Conservation (phyloP, 2,797 vertebrate species). For the Cryptoblepharus egeriae region DNA sequence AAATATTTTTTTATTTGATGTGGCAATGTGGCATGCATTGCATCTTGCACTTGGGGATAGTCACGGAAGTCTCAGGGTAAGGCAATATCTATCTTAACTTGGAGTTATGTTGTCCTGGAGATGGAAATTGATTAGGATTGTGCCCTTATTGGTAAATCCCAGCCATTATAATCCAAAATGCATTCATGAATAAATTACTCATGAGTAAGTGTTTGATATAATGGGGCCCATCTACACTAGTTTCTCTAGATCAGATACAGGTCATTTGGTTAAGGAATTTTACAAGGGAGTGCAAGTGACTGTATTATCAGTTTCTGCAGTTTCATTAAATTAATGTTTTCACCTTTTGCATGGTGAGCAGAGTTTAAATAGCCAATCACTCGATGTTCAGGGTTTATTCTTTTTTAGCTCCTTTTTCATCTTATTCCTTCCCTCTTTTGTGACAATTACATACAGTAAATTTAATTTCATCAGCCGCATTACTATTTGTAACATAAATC, state of each 20-base stretch:
- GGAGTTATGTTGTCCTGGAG: too few relatives aligned
- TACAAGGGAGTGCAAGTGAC: constrained; percentile 1
- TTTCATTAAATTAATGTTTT: constrained; percentile 50
- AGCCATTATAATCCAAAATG: not conserved
- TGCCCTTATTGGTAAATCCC: not conserved
- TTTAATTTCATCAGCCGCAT: constrained; percentile 70
- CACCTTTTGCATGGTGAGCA: constrained; percentile 51
- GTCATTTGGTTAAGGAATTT: constrained; percentile 26
- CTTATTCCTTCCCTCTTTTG: constrained; percentile 50
- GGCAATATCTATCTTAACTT: too few relatives aligned
- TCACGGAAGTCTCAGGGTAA: too few relatives aligned
- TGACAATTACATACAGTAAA: constrained; percentile 63
- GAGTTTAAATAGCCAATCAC: constrained; percentile 62
- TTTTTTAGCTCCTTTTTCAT: constrained; percentile 43
- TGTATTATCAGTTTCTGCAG: constrained; percentile 16
- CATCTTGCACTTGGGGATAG: too few relatives aligned
- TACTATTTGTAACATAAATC: constrained; percentile 64
- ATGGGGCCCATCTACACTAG: not conserved
- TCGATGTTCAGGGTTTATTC: not conserved
- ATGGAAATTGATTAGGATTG: too few relatives aligned
- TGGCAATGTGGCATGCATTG: too few relatives aligned
- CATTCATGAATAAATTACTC: constrained; percentile 12
- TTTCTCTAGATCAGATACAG: constrained; percentile 35
- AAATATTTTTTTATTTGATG: too few relatives aligned
- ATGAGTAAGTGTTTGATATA: constrained; percentile 4